These are phyloP conservation scores for Tinamus major DNA, from an alignment of 2,797 vertebrate genomes.

Conservation along the genomic window DNA sequence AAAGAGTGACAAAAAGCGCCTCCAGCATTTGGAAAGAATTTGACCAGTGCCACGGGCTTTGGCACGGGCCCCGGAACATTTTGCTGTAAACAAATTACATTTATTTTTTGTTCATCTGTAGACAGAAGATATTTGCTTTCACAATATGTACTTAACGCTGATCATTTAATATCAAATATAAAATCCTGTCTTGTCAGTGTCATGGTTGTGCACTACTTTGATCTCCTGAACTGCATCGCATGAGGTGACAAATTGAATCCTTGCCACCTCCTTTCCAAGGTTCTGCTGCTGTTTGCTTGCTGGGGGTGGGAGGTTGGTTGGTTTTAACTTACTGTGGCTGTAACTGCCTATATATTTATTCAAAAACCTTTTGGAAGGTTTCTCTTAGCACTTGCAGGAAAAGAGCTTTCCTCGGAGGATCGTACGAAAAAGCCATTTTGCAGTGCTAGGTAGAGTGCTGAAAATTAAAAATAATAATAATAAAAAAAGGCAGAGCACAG, in stretches of 20 bases:
- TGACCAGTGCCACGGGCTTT: not conserved
- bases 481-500: no score
- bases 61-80: not conserved
- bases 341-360: no score
- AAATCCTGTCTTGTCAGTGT: not conserved
- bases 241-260: not conserved
- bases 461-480: not conserved
- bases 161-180: not conserved
- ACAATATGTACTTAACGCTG: not conserved
- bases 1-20: not conserved
- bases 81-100: not conserved
- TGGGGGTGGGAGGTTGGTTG: no score
- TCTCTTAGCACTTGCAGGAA: not conserved
- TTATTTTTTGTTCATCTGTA: not conserved
- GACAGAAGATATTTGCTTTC: not conserved
- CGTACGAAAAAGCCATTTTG: conserved; percentile 17
- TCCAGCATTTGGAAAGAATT: not conserved
- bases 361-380: no score
- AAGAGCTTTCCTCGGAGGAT: conserved; percentile 42
- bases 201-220: fast-evolving
- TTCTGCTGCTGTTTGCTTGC: not conserved
- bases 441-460: not conserved
- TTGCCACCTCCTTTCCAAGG: not conserved
- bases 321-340: not conserved
- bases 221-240: not conserved